These are phyloP conservation scores for Idaea straminata DNA, from an alignment of 2,888 invertebrate genomes.

Conservation along the genomic window DNA sequence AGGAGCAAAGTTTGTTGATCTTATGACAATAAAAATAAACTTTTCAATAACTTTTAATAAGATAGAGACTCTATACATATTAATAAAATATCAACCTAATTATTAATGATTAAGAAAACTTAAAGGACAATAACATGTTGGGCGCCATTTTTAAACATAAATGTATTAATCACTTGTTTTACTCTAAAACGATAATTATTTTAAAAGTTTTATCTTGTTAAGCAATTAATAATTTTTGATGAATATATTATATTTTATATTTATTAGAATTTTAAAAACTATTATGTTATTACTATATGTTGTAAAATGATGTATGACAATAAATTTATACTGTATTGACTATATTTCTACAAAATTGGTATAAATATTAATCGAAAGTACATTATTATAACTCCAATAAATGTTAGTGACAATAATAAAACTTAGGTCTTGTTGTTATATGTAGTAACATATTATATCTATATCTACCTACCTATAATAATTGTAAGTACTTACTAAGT, in stretches of 20 bases:
- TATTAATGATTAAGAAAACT: background rate
- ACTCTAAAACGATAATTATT: background rate
- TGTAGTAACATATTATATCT: background rate
- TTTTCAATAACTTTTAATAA: background rate
- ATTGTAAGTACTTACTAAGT: no score
- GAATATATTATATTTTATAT: background rate
- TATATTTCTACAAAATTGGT: background rate
- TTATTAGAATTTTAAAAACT: background rate
- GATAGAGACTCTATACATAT: background rate
- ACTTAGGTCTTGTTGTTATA: background rate
- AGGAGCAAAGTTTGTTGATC: background rate
- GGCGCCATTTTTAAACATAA: background rate
- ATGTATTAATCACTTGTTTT: background rate
- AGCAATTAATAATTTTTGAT: background rate
- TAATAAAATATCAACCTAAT: background rate
- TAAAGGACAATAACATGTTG: background rate
- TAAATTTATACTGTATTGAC: background rate
- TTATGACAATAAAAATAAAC: conserved; percentile 1
- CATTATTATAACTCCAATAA: background rate
- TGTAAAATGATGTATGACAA: background rate
- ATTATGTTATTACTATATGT: background rate
- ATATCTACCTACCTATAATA: no score
- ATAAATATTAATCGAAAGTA: background rate
- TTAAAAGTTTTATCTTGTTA: background rate
- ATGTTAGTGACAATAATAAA: background rate